Evolutionary conservation across 37 sponge, comb jelly and placozoan species (phyloP).

Genomic region (Lycopodina hypogea): DNA sequence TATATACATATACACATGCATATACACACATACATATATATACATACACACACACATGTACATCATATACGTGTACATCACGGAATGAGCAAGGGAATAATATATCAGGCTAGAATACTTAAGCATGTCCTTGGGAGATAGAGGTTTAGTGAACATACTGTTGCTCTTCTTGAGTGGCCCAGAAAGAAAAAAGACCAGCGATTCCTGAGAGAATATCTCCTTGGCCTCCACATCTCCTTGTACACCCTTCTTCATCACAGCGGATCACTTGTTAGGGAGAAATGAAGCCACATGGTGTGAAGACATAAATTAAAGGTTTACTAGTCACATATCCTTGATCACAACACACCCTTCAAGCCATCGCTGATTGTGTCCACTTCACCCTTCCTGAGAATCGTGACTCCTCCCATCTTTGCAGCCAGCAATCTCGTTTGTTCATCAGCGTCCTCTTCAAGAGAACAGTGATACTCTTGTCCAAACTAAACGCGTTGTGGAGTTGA

Average conservation of each 20-base stretch:
- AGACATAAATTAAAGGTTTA: neutral
- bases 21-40: no score
- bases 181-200: constrained; percentile 71
- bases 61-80: no score
- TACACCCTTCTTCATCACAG: constrained; percentile 70
- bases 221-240: constrained; percentile 91
- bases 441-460: neutral
- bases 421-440: constrained; percentile 37
- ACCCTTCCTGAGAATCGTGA: constrained; percentile 82
- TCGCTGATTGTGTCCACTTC: constrained; percentile 73
- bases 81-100: no score
- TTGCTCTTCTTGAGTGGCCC: constrained; percentile 63
- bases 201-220: constrained; percentile 95
- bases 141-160: no score
- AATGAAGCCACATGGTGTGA: neutral
- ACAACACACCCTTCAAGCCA: constrained; percentile 53
- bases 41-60: no score
- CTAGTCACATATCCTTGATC: neutral
- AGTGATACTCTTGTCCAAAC: constrained; percentile 13
- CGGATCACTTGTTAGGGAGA: constrained; percentile 28
- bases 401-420: constrained; percentile 63
- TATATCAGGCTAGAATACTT: no score
- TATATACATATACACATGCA: no score
- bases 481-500: neutral
- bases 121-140: no score